phyloP scores from a whole-genome alignment of 2,797 vertebrate genomes.

The Chloroceryle amazona region DNA sequence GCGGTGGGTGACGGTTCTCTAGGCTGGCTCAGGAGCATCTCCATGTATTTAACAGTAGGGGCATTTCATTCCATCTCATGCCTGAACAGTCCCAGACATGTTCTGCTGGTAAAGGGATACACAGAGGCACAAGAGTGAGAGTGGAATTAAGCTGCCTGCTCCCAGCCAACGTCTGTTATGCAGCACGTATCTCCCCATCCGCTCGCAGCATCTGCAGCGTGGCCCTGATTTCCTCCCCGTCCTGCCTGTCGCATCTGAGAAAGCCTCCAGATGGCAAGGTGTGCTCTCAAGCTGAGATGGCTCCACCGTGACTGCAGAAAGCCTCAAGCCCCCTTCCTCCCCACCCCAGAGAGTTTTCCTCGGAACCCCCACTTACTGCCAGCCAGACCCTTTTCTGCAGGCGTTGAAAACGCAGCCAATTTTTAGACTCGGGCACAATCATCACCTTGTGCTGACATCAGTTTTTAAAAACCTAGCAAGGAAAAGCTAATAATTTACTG shows the following conservation, averaged over 20 bases:
- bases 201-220: rapidly evolving
- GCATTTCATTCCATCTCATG: not conserved
- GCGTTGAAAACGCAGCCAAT: not conserved
- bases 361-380: not conserved
- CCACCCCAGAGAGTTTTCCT: not conserved
- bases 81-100: not conserved
- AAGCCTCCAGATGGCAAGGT: not conserved
- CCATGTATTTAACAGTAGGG: not conserved
- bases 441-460: rapidly evolving
- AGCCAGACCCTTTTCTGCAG: not conserved
- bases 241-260: not conserved
- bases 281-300: not conserved
- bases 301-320: not conserved
- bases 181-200: rapidly evolving
- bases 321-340: not conserved
- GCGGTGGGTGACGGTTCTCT: not conserved
- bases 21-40: not conserved
- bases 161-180: not conserved
- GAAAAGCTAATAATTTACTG: not conserved
- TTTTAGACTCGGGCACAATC: not conserved
- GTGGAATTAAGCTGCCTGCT: not conserved
- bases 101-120: not conserved
- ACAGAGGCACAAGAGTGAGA: not conserved
- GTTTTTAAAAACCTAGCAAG: rapidly evolving
- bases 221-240: not conserved